Base-by-base conservation (phyloP, 2,888 invertebrate species). In the Fabriciana adippe region DNA sequence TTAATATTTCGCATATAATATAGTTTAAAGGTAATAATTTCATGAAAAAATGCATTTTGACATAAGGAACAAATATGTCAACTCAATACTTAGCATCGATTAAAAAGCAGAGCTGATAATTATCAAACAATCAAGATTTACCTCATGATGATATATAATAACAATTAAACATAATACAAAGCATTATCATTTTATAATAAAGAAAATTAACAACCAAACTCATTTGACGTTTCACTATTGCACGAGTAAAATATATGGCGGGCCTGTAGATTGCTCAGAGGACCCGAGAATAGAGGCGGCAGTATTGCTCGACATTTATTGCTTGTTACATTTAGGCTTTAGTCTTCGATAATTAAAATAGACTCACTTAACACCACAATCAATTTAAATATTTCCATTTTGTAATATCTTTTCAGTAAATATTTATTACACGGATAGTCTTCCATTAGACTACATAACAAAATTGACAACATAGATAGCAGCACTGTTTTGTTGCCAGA, bases 381-480 rank as follows among this genome's bases (percentile, higher is more conserved):
- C 68, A 64, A 76, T 73, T 74, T 72, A 73, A 74, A 75, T 73
- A 80, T 76, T 74, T 78, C 87, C 91, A 93, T 93, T 92, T 76
- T 81, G 64, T 74, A 78, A 69, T 78, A 78, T 67, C 74, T 81
- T 90, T 89, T 89, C 91, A 92, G 93, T 94, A 92, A 94, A 92
- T 93, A 93, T 93, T 94, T 94, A 94, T 93, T 93, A 90, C 92
- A 89, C 90, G 90, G 89, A 92, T 90, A 93, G 93, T 93, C 94
- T 94, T 94, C 75, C 94, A 94, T 94, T 94, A 93, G 76, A 83
- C 86, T 89, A 85, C 86, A 86, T 88, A 89, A 88, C 88, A 90
- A 89, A 95, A 95, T 95, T 96, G 96, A 96, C 96, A 96, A 95
- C 94, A 94, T 94, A 96, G 96, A 94, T 95, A 95, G 96, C 96